Conservation (phyloP, 1,140 invertebrate species). For the Diabrotica undecimpunctata region DNA sequence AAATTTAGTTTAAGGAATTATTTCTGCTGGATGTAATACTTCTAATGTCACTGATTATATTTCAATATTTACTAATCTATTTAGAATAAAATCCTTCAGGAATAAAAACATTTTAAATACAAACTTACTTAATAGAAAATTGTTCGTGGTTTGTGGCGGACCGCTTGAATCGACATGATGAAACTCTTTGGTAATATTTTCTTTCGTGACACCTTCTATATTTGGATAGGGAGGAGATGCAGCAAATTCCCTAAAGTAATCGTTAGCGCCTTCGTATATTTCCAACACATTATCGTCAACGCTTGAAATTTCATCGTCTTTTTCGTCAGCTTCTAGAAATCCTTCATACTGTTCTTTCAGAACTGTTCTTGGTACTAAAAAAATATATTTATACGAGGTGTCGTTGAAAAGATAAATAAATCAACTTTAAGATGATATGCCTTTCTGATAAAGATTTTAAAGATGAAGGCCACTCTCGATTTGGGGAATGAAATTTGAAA, state of each 20-base stretch:
- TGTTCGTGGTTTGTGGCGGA: conserved; percentile 30
- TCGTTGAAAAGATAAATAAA: too few species aligned
- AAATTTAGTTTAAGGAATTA: too few species aligned
- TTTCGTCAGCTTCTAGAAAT: conserved; percentile 67
- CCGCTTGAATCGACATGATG: conserved; percentile 23
- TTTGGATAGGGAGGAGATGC: conserved; percentile 41
- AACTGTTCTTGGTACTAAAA: conserved; percentile 75
- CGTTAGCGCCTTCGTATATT: conserved; percentile 50
- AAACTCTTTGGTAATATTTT: conserved; percentile 37
- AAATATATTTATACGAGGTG: not conserved
- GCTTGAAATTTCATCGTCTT: conserved; percentile 46
- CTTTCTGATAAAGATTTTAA: too few species aligned
- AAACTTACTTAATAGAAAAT: conserved; percentile 37
- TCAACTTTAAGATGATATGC: too few species aligned
- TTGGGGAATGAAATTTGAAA: too few species aligned
- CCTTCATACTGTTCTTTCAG: conserved; percentile 75
- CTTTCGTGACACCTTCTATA: conserved; percentile 28
- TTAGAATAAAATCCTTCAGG: too few species aligned
- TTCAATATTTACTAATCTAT: too few species aligned
- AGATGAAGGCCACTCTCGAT: too few species aligned
- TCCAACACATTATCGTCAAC: conserved; percentile 48
- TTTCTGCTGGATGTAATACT: too few species aligned
- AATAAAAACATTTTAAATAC: too few species aligned
- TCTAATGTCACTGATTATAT: too few species aligned
- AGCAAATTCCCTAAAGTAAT: conserved; percentile 44